phyloP scores from a whole-genome alignment of 2,797 vertebrate genomes.

The Lepilemur ruficaudatus region DNA sequence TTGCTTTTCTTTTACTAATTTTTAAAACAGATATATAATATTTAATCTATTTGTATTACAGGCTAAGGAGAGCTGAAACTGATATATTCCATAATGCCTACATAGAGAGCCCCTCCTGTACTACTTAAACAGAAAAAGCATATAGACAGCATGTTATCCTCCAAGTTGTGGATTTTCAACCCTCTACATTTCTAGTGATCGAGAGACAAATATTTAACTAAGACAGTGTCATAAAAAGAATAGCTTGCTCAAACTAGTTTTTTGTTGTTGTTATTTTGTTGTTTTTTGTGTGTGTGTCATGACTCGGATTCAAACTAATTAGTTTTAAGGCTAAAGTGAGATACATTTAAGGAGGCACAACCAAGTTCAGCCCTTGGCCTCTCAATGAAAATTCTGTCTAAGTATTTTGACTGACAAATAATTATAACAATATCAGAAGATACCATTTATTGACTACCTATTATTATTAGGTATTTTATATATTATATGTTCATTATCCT shows the following conservation, averaged over 20 bases:
- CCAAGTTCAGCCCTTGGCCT: background rate
- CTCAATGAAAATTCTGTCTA: slow-evolving; percentile 33
- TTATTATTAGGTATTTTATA: background rate
- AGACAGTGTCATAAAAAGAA: slow-evolving; percentile 1
- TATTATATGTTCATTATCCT: background rate
- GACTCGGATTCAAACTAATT: background rate
- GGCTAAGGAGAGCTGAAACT: background rate
- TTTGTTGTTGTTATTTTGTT: too few species aligned
- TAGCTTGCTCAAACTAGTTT: background rate
- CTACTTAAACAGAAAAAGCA: slow-evolving; percentile 47
- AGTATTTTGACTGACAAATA: slow-evolving; percentile 34
- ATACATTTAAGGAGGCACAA: slow-evolving; percentile 3
- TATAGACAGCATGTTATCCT: background rate
- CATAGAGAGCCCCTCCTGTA: background rate
- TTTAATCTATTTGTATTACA: slow-evolving; percentile 9
- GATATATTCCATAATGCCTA: background rate
- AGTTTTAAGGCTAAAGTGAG: slow-evolving; percentile 19
- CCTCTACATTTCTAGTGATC: slow-evolving; percentile 12
- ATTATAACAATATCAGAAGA: background rate
- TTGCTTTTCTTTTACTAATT: slow-evolving; percentile 29
- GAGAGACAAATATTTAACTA: slow-evolving; percentile 36
- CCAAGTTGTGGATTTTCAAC: slow-evolving; percentile 42
- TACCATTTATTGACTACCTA: background rate
- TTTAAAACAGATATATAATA: slow-evolving; percentile 41
- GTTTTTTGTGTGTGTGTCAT: too few species aligned